phyloP scores from a whole-genome alignment of 1,140 invertebrate species.

The Bicyclus anynana region DNA sequence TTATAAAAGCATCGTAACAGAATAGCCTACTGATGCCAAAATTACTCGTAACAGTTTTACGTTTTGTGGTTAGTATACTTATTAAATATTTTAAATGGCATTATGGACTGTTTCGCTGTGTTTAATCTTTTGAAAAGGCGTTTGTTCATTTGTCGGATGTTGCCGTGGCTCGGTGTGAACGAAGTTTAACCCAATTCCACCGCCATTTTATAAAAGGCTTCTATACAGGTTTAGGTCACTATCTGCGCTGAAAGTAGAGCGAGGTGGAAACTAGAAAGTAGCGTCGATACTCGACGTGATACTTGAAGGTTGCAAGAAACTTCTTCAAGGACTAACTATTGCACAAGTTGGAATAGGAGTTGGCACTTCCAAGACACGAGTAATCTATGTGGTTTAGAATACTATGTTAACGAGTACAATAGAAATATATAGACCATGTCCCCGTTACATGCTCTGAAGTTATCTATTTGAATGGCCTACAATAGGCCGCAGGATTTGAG shows the following conservation, averaged over 20 bases:
- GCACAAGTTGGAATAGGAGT: not conserved
- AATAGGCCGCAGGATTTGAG: no score
- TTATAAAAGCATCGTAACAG: not conserved
- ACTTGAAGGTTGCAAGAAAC: conserved; percentile 5
- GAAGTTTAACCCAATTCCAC: conserved; percentile 25
- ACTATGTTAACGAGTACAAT: not conserved
- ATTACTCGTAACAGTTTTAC: not conserved
- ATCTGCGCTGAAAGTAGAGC: conserved; percentile 23
- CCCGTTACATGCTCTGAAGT: no score
- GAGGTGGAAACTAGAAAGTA: conserved; percentile 20
- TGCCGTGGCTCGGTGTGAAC: conserved; percentile 14
- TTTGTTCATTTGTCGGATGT: conserved; percentile 22
- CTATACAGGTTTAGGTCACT: conserved; percentile 21
- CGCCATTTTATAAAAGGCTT: conserved; percentile 22
- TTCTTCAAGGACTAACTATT: not conserved
- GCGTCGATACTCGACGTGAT: conserved; percentile 12
- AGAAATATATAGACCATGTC: no score
- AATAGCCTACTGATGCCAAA: not conserved
- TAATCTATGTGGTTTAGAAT: not conserved
- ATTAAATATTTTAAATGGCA: not conserved
- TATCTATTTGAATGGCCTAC: no score
- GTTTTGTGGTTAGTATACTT: not conserved
- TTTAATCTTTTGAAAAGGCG: conserved; percentile 22
- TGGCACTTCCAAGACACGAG: not conserved
- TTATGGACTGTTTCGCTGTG: not conserved